Evolutionary conservation across 2,113 vertebrate species (phyloP).

Genomic region (Seriola quinqueradiata): DNA sequence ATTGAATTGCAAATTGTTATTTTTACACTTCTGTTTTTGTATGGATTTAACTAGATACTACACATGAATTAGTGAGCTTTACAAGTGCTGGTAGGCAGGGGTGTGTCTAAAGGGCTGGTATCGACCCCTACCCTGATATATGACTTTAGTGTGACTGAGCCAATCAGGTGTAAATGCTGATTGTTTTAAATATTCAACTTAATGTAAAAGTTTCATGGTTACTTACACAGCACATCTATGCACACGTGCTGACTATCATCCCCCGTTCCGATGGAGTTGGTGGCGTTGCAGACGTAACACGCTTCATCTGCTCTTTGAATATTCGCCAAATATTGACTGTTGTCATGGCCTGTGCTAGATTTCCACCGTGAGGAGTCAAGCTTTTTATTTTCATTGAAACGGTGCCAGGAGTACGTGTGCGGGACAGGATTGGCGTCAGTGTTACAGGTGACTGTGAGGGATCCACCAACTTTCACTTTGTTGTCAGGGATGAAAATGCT

Average conservation of each 20-base stretch:
- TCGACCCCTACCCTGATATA: no score
- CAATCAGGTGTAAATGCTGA: no score
- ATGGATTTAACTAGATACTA: no score
- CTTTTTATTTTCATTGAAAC: not conserved
- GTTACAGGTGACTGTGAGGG: not conserved
- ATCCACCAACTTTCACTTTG: not conserved
- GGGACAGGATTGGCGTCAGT: conserved; percentile 50
- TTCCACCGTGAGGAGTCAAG: not conserved
- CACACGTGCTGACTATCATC: not conserved
- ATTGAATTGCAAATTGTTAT: no score
- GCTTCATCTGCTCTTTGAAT: conserved; percentile 55
- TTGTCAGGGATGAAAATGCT: fast-evolving
- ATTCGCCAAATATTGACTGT: fast-evolving
- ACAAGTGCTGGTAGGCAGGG: no score
- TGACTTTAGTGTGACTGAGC: no score
- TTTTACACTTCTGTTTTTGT: no score
- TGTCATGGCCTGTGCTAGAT: fast-evolving
- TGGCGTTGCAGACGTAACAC: conserved; percentile 65
- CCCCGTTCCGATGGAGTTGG: conserved; percentile 35
- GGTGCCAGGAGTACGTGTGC: conserved; percentile 45
- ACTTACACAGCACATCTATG: conserved; percentile 78
- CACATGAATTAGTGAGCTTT: no score
- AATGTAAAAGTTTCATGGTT: not conserved
- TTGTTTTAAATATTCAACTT: not conserved
- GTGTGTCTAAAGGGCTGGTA: no score